Evolutionary conservation across 2,797 vertebrate genomes (phyloP).

Genomic region (Phrynocephalus forsythii): DNA sequence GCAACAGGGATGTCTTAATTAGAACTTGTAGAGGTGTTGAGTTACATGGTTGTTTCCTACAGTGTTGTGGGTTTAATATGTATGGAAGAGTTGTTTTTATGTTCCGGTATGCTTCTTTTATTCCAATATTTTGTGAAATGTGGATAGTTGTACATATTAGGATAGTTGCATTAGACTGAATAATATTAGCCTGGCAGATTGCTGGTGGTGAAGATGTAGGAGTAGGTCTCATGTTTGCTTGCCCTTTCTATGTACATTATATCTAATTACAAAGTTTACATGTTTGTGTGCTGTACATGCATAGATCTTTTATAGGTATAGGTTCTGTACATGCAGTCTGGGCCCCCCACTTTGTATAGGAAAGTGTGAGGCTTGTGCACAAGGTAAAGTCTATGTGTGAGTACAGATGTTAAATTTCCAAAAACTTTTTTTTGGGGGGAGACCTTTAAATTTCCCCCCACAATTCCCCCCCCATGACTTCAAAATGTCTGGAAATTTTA

Average conservation of each 20-base stretch:
- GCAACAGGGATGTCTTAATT: slow-evolving; percentile 37
- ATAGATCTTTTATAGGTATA: background rate
- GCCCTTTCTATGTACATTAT: background rate
- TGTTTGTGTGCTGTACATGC: background rate
- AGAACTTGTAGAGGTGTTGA: slow-evolving; percentile 4
- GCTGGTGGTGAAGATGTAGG: background rate
- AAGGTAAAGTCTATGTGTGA: background rate
- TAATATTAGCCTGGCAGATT: background rate
- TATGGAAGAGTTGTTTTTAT: background rate
- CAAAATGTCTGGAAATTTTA: too few species aligned
- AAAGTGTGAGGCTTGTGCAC: background rate
- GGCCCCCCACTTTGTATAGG: background rate
- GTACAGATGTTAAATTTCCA: too few species aligned
- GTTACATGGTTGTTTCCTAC: slow-evolving; percentile 13
- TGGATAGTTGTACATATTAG: background rate
- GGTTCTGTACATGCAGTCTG: background rate
- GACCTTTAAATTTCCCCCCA: too few species aligned
- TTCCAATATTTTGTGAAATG: background rate
- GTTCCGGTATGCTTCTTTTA: background rate
- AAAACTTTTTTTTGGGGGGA: too few species aligned
- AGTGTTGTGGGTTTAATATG: slow-evolving; percentile 38
- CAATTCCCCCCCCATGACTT: too few species aligned
- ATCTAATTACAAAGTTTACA: background rate
- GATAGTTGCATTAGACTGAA: background rate
- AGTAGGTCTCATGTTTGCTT: background rate